Base-by-base conservation (phyloP, 2,888 invertebrate species). In the Caenorhabditis zanzibari region DNA sequence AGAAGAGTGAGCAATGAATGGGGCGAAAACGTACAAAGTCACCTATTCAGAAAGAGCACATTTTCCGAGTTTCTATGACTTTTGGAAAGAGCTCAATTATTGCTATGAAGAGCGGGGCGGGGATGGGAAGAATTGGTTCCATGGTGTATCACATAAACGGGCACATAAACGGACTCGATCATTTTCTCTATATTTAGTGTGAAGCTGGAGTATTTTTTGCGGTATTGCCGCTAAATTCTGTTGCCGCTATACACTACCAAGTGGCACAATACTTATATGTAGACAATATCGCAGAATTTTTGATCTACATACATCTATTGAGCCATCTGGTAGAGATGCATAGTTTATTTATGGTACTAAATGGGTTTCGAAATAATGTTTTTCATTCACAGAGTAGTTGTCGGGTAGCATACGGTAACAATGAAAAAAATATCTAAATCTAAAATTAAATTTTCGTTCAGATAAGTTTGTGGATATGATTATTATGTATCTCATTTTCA, bases 251-350 rank as follows among this genome's bases (percentile, higher is more conserved):
- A 16, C 38, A 26, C 19, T 26, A 35, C 79, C 71, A 72, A 7
- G 12, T 56, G 79, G 79, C 79, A 79, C 79, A 79, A 79, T 71
- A 38, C 41, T 22, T 56, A 61, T 63, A 32, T 59, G 77, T 77
- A 77, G 77, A 77, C n/a, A 35, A 19, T 58, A 19, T 10, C 47
- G 14, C 26, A 56, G 32, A 35, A 9, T 3, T 59, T 10, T 38
- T 32, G 32, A 32, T 58, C 58, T 58, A 58, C 58, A 58, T 32
- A 58, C 32, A 58, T 2, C 9, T 32, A n/a, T 58, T 58, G 58
- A n/a, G 32, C 58, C 58, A 32, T n/a, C 58, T 32, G 58, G 58
- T 58, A n/a, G 28, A 19, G 1, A 24, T 14, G 47, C 22, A 35
- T 24, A 32, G 49, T 59, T 69, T 22, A 22, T 19, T 1, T 49